These are phyloP conservation scores for Araneus ventricosus DNA, from an alignment of 1,140 invertebrate species.

Conservation along the genomic window DNA sequence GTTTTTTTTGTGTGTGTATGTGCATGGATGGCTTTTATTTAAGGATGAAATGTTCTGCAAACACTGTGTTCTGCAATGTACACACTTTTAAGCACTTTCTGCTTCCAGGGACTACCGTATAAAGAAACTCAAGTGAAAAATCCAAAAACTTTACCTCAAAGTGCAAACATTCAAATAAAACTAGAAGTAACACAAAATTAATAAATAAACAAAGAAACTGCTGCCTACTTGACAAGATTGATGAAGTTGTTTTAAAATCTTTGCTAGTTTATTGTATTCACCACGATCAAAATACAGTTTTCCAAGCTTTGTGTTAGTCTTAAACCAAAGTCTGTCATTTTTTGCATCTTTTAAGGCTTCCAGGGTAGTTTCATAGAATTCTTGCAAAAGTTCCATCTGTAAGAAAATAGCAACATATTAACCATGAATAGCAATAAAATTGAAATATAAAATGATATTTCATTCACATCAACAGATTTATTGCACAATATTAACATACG, in stretches of 20 bases:
- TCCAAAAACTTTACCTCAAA: neutral
- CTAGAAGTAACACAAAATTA: neutral
- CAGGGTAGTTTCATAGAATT: conserved; percentile 99
- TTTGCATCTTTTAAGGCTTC: conserved; percentile 99
- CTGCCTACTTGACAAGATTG: conserved; percentile 93
- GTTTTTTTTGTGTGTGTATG: too few relatives aligned
- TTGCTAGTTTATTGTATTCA: conserved; percentile 96
- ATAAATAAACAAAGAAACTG: conserved; percentile 21
- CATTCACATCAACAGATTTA: too few relatives aligned
- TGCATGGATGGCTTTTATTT: too few relatives aligned
- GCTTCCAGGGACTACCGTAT: too few relatives aligned
- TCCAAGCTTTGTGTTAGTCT: conserved; percentile 98
- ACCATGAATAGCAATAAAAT: too few relatives aligned
- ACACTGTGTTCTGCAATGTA: too few relatives aligned
- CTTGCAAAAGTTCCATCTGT: conserved; percentile 98
- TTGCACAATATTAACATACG: too few relatives aligned
- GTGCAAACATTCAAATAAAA: neutral
- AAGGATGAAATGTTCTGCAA: too few relatives aligned
- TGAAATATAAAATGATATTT: too few relatives aligned
- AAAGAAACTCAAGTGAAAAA: too few relatives aligned
- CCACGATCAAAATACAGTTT: conserved; percentile 98
- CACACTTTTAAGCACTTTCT: too few relatives aligned
- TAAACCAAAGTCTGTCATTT: conserved; percentile 99
- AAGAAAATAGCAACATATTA: neutral
- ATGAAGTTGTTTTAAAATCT: conserved; percentile 98